Conservation (phyloP, 2,113 vertebrate genomes). For the Macrotis lagotis region DNA sequence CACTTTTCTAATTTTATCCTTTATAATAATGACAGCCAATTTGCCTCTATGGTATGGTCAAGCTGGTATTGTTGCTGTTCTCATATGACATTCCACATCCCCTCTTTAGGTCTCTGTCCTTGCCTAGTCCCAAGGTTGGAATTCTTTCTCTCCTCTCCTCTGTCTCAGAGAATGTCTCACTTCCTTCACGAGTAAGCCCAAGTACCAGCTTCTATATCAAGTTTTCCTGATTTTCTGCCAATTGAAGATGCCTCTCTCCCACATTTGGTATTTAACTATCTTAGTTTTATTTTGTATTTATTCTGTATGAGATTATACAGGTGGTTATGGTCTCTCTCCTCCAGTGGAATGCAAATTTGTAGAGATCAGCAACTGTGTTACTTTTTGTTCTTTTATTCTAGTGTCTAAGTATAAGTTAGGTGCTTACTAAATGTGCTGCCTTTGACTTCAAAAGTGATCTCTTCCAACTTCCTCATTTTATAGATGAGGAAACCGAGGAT, state of each 20-base stretch:
- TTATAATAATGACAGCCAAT: too few relatives aligned
- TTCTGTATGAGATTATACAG: neutral
- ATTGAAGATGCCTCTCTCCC: neutral
- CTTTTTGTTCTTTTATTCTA: neutral
- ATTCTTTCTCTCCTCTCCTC: neutral
- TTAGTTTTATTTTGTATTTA: neutral
- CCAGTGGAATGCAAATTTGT: neutral
- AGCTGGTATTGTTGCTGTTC: neutral
- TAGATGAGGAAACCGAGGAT: neutral
- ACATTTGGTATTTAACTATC: neutral
- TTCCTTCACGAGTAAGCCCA: neutral
- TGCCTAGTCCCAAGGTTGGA: neutral
- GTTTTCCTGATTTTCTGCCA: neutral
- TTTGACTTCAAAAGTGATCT: neutral
- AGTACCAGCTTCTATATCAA: neutral
- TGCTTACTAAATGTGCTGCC: too few relatives aligned
- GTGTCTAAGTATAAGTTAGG: neutral
- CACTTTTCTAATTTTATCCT: too few relatives aligned
- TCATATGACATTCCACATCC: neutral
- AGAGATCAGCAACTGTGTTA: neutral
- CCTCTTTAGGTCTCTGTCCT: neutral
- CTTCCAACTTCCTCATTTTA: neutral
- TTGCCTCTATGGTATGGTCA: neutral
- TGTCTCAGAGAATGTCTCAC: neutral
- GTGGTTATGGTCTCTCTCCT: neutral